phyloP scores from a whole-genome alignment of 2,797 vertebrate genomes.

The Linurgus olivaceus region DNA sequence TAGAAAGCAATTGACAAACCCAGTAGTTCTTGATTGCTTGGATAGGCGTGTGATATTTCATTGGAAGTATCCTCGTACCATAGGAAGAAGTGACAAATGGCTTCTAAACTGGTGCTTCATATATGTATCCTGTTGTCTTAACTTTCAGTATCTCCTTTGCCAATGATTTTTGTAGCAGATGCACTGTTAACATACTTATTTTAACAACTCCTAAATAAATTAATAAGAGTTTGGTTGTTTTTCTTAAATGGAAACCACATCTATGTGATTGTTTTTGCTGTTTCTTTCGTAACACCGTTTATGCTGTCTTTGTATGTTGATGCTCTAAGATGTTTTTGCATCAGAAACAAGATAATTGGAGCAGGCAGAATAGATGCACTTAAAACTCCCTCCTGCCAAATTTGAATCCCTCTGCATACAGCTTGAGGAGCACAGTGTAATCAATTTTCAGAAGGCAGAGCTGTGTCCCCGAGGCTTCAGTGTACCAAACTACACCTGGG shows the following conservation, averaged over 20 bases:
- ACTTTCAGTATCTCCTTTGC: neutral
- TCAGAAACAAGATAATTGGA: neutral
- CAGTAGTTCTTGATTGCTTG: neutral
- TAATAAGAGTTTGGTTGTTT: neutral
- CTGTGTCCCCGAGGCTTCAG: fast-evolving
- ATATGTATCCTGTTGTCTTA: neutral
- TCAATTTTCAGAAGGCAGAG: neutral
- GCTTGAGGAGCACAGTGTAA: neutral
- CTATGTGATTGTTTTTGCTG: neutral
- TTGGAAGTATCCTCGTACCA: neutral
- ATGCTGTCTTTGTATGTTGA: neutral
- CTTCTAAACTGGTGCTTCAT: neutral
- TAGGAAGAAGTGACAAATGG: neutral
- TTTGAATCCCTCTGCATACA: neutral
- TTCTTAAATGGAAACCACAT: neutral
- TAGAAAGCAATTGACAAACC: neutral
- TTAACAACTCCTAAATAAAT: neutral
- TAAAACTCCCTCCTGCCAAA: neutral
- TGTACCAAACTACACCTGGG: neutral
- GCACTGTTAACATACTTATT: neutral
- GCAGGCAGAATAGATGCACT: neutral
- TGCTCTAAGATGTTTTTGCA: neutral
- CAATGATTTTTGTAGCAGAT: neutral
- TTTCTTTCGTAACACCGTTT: neutral
- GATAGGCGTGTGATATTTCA: neutral